Percentiles rank a stretch among this genome's conserved stretches.
Evolutionary conservation across 2,797 vertebrate species (phyloP).

Genomic region (Chaetodon trifasciatus): DNA sequence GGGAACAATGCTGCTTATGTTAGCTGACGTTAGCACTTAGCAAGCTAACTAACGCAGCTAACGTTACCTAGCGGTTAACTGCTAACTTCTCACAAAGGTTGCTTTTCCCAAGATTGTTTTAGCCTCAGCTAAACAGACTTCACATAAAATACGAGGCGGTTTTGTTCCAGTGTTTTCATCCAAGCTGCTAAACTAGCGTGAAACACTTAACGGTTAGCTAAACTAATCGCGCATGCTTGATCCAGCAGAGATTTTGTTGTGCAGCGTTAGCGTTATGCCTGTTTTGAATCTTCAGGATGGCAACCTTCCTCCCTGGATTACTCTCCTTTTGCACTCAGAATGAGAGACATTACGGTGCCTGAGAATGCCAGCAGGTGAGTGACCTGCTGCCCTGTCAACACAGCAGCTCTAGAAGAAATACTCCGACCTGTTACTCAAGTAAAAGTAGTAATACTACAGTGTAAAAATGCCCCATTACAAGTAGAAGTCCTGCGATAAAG

Average conservation of each 20-base stretch:
- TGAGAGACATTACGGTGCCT: conserved; percentile 51
- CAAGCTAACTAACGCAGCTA: conserved; percentile 48
- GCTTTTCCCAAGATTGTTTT: neutral
- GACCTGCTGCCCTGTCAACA: accelerated
- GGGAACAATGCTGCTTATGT: neutral
- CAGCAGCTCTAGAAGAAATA: neutral
- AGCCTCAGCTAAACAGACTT: neutral
- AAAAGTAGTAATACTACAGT: neutral
- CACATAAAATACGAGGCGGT: neutral
- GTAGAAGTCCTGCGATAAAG: too few relatives aligned
- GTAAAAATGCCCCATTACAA: neutral
- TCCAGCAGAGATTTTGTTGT: neutral
- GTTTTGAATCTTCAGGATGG: conserved; percentile 48
- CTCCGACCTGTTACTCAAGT: too few relatives aligned
- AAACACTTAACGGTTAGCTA: neutral
- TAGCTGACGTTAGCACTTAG: conserved; percentile 55
- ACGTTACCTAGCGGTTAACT: neutral
- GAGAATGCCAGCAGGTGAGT: conserved; percentile 80
- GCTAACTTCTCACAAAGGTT: neutral
- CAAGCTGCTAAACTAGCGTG: accelerated
- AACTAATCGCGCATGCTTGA: neutral
- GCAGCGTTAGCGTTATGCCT: conserved; percentile 8
- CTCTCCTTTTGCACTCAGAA: conserved; percentile 34
- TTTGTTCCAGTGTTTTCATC: neutral
- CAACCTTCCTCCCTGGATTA: conserved; percentile 21